These are phyloP conservation scores for Plagodis dolabraria DNA, from an alignment of 2,888 invertebrate species.

Conservation along the genomic window DNA sequence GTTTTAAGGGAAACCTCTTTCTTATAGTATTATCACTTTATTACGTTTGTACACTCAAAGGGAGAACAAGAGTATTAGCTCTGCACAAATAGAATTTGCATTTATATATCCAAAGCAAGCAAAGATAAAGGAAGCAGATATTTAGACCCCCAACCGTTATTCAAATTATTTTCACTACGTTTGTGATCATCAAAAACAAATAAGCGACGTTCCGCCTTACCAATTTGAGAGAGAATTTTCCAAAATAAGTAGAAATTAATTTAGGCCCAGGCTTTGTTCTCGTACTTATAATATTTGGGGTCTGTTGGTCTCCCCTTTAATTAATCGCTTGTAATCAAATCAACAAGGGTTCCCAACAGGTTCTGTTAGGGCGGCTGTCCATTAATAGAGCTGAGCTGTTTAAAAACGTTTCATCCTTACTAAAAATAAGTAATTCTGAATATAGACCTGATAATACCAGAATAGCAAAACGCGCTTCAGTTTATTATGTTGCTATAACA, in stretches of 20 bases:
- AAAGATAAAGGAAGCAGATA: conserved; percentile 10
- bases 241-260: conserved; percentile 65
- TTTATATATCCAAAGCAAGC: conserved; percentile 1
- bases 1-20: too few relatives aligned
- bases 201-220: conserved; percentile 24
- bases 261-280: conserved; percentile 59
- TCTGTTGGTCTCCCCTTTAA: conserved; percentile 57
- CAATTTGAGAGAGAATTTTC: conserved; percentile 30
- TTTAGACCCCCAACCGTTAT: conserved; percentile 13
- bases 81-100: background rate
- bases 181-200: conserved; percentile 43
- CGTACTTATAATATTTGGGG: conserved; percentile 59
- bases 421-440: too few relatives aligned
- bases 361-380: conserved; percentile 26
- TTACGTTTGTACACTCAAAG: too few relatives aligned
- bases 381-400: background rate
- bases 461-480: background rate
- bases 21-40: too few relatives aligned
- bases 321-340: conserved; percentile 75
- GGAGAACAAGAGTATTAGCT: too few relatives aligned
- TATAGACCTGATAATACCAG: too few relatives aligned
- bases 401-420: too few relatives aligned
- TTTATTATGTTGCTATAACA: background rate
- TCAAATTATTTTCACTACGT: conserved; percentile 38
- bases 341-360: conserved; percentile 58